These are phyloP conservation scores for Engraulis encrasicolus DNA, from an alignment of 2,113 vertebrate genomes.

Conservation along the genomic window DNA sequence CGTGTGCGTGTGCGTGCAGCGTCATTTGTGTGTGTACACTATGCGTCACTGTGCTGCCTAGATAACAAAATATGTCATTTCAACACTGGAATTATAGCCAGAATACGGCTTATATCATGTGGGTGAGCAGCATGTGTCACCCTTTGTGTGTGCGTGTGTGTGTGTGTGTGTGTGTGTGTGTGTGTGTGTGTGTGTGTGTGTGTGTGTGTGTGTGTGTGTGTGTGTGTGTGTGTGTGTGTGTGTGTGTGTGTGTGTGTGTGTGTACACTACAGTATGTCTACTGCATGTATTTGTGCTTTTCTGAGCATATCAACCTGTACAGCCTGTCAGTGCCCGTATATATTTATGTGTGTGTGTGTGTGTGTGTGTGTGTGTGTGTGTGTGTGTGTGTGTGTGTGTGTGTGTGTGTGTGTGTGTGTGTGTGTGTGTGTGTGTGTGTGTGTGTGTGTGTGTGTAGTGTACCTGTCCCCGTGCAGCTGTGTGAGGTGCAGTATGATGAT, in stretches of 20 bases:
- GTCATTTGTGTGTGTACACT: background rate
- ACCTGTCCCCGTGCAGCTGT: conserved; percentile 85
- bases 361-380: background rate
- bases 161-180: background rate
- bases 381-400: background rate
- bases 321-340: background rate
- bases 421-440: background rate
- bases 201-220: background rate
- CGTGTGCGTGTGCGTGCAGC: too few species aligned
- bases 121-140: too few species aligned
- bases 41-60: background rate
- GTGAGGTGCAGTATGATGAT: conserved; percentile 82
- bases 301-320: background rate
- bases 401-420: background rate
- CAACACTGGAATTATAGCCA: too few species aligned
- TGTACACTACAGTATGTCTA: background rate
- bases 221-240: background rate
- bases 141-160: background rate
- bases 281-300: background rate
- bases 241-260: background rate
- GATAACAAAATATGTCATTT: too few species aligned
- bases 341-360: background rate
- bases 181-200: background rate
- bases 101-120: background rate
- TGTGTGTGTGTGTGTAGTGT: background rate